Base-by-base conservation (phyloP, 2,797 vertebrate genomes). In the Orientallactaga sibirica region DNA sequence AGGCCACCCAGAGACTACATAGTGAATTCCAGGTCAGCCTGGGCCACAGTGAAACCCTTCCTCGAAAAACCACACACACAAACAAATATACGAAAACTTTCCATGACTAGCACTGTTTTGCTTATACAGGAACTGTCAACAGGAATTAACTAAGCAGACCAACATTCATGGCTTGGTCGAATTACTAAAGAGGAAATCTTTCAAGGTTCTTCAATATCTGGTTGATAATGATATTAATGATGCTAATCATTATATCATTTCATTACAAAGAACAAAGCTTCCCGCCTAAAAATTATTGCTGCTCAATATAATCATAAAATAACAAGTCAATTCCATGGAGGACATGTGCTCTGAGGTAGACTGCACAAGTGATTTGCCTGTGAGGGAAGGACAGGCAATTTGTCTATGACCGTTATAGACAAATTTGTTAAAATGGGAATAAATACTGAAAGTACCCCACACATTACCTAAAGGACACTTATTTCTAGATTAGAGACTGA, bases 241-340 rank as follows among this genome's bases (percentile, higher is more conserved):
- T 80, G 84, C 22, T 64, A 52, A 78, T 84, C 29, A 77, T 55
- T 73, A 19, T 61, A 70, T 48, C 37, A 58, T 80, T 92, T 94
- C 41, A 83, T 48, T 75, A 82, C 48, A 86, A 93, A 86, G 24
- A n/a, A n/a, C 68, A 70, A 78, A 16, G 5, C 2, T 41, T 78
- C 22, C 7, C 19, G 25, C 9, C 37, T 77, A 76, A 86, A 76
- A 85, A 19, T 81, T 48, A 27, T n/a, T 58, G 12, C 43, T 90
- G 20, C 33, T 70, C 64, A 82, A 78, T 5, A 33, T 62, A 55
- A 33, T 55, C 19, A 61, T 43, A 75, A 78, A 16, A 11, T 70
- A 77, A 52, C 16, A 76, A 48, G 19, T 86, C 33, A 48, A 0
- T 33, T 86, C 64, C 22, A 22, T 25, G 41, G 22, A 43, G 41